Base-by-base conservation (phyloP, 2,888 invertebrate genomes). In the Anarsia innoxiella region DNA sequence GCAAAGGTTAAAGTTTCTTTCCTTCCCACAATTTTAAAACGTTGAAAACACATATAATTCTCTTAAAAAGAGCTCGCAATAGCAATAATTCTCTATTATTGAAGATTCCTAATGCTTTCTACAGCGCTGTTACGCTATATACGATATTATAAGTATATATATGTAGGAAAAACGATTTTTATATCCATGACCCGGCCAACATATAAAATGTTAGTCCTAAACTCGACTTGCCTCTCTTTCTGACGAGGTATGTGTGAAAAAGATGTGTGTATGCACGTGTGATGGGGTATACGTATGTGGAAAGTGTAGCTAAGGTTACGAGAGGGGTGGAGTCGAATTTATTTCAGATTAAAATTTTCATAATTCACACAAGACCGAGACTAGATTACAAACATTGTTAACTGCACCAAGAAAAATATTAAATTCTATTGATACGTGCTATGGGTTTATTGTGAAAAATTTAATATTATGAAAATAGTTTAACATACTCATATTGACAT, bases 131-230 rank as follows among this genome's bases (percentile, higher is more conserved):
- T 65, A 66, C 57, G 56, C 41, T 51, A 39, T 53, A 51, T 51
- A 58, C 39, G 51, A 58, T 51, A 58, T 53, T 49, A 53, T 56
- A 51, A 55, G 44, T 65, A 55, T 65, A 61, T 61, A 53, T 72
- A 66, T 66, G 69, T 76, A 59, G 66, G 69, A 66, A 70, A 76
- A 83, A 78, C 76, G 80, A 80, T 80, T 83, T 80, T 82, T 84
- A 84, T 82, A 83, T 84, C 84, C 82, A 78, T 86, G 86, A 85
- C 85, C 84, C 82, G 64, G 82, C 78, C 74, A 86, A 85, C 84
- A 69, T 80, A 84, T 85, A 86, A 85, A 84, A 78, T 75, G 83
- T 85, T 85, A 69, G 79, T 73, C 83, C 79, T 80, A 77, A 79
- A 78, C 76, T 73, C 50, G 51, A 51, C 19, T 37, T 45, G 39